phyloP scores from a whole-genome alignment of 2,797 vertebrate genomes.

The Leptatherina wallacei region DNA sequence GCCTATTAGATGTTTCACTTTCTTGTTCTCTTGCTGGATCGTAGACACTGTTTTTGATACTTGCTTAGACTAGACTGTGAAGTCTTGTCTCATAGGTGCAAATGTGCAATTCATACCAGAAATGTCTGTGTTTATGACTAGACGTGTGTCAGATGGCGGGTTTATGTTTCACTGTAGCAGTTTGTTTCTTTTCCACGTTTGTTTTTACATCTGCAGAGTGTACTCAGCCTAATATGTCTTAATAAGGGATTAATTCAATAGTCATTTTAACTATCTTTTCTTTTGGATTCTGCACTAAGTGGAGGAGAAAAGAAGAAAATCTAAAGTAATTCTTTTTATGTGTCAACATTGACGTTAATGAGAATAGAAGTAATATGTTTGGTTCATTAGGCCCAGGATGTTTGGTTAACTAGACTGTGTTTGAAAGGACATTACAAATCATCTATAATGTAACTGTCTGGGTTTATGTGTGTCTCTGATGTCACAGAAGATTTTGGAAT shows the following conservation, averaged over 20 bases:
- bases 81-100: slow-evolving; percentile 63
- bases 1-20: slow-evolving; percentile 59
- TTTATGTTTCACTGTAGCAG: slow-evolving; percentile 46
- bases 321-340: slow-evolving; percentile 49
- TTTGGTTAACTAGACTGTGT: slow-evolving; percentile 56
- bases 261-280: slow-evolving; percentile 57
- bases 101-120: slow-evolving; percentile 68
- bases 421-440: slow-evolving; percentile 47
- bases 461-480: slow-evolving; percentile 46
- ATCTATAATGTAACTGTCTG: slow-evolving; percentile 49
- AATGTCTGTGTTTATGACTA: slow-evolving; percentile 45
- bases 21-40: slow-evolving; percentile 71
- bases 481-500: slow-evolving; percentile 60
- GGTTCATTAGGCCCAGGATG: slow-evolving; percentile 58
- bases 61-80: slow-evolving; percentile 61
- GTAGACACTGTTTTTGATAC: slow-evolving; percentile 62
- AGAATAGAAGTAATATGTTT: slow-evolving; percentile 70
- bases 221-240: slow-evolving; percentile 81
- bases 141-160: slow-evolving; percentile 40
- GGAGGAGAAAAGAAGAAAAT: slow-evolving; percentile 49
- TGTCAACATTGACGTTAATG: slow-evolving; percentile 60
- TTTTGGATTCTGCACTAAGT: slow-evolving; percentile 62
- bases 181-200: slow-evolving; percentile 53
- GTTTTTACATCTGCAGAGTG: slow-evolving; percentile 63
- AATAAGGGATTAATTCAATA: slow-evolving; percentile 74